Percentiles rank a stretch among this genome's conserved stretches.
phyloP scores from a whole-genome alignment of 2,797 vertebrate genomes.

The Sternotherus odoratus region DNA sequence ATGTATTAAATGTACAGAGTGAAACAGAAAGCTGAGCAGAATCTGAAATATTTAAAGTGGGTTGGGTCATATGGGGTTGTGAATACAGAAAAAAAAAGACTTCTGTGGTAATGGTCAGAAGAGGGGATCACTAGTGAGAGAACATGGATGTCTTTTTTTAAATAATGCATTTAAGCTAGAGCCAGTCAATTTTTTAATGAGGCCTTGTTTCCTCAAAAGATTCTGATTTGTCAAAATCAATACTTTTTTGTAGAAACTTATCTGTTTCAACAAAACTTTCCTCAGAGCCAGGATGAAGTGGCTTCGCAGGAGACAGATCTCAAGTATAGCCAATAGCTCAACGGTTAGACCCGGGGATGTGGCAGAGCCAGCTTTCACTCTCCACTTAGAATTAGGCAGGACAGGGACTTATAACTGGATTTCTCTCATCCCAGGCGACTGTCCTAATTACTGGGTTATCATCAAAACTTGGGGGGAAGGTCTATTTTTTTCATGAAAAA shows the following conservation, averaged over 20 bases:
- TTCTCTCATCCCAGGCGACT: background rate
- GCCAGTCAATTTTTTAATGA: background rate
- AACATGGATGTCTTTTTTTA: background rate
- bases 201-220: background rate
- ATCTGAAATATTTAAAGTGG: background rate
- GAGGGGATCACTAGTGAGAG: background rate
- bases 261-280: background rate
- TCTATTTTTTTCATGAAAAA: background rate
- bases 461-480: no score
- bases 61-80: background rate
- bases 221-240: background rate
- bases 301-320: background rate
- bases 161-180: no score
- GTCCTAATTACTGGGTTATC: background rate
- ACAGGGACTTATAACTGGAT: background rate
- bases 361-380: background rate
- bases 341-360: background rate
- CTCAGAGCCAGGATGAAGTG: background rate
- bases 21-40: background rate
- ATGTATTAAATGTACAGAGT: background rate
- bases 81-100: background rate
- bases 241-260: background rate
- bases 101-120: background rate
- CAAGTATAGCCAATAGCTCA: background rate
- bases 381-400: background rate